phyloP scores from a whole-genome alignment of 1,140 invertebrate species.

The Atta cephalotes region DNA sequence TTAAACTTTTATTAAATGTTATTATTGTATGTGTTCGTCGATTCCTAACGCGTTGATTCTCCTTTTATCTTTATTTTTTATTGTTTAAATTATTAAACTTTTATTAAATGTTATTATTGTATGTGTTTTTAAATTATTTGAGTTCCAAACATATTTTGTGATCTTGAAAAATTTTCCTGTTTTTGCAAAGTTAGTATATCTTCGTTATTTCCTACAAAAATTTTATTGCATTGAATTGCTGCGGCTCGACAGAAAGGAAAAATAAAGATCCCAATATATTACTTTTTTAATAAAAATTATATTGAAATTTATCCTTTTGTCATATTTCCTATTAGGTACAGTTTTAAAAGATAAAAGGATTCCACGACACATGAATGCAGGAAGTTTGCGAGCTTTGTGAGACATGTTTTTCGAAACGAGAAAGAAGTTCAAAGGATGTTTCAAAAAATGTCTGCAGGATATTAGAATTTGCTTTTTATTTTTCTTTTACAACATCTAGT shows the following conservation, averaged over 20 bases:
- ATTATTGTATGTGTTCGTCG: neutral
- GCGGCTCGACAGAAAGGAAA: neutral
- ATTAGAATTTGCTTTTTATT: neutral
- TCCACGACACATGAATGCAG: neutral
- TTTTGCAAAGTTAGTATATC: neutral
- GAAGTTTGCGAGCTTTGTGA: neutral
- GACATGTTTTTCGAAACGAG: neutral
- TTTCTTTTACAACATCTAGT: neutral
- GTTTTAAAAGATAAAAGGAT: neutral
- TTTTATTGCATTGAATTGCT: neutral
- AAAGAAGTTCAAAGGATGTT: neutral
- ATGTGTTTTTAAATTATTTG: neutral
- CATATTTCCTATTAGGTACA: neutral
- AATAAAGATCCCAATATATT: neutral
- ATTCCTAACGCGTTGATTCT: too few relatives aligned
- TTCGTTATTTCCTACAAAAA: neutral
- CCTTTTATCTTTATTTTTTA: too few relatives aligned
- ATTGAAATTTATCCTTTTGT: neutral
- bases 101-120: neutral
- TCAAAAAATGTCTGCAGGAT: neutral
- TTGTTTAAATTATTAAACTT: too few relatives aligned
- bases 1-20: neutral
- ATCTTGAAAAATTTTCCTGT: neutral
- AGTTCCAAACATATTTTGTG: neutral
- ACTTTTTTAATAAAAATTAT: neutral